Evolutionary conservation across 2,888 invertebrate genomes (phyloP).

Genomic region (Agonopterix subpropinquella): DNA sequence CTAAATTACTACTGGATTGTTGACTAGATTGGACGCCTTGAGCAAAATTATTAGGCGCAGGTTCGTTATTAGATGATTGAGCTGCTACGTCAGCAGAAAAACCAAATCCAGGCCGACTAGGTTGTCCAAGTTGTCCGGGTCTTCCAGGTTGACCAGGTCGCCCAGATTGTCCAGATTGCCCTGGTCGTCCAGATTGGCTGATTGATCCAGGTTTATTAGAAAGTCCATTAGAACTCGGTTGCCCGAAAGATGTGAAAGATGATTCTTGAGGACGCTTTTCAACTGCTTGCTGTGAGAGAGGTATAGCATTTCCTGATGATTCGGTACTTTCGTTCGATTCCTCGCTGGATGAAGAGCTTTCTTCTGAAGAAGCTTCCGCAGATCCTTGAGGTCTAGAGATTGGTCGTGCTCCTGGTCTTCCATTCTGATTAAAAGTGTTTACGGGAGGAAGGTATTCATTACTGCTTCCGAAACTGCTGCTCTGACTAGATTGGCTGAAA

Average conservation of each 20-base stretch:
- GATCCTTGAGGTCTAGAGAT: background rate
- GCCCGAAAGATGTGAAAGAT: conserved; percentile 4
- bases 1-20: conserved; percentile 15
- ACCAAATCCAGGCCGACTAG: conserved; percentile 11
- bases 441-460: conserved; percentile 9
- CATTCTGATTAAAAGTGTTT: background rate
- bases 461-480: conserved; percentile 1
- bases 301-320: background rate
- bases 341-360: background rate
- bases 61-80: conserved; percentile 7
- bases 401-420: conserved; percentile 2
- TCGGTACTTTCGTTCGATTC: background rate
- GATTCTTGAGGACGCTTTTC: background rate
- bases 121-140: too few relatives aligned
- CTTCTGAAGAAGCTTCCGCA: background rate
- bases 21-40: conserved; percentile 15
- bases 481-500: conserved; percentile 1
- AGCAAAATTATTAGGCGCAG: conserved; percentile 14
- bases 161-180: too few relatives aligned
- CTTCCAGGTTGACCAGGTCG: too few relatives aligned
- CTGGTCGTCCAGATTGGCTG: too few relatives aligned
- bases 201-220: too few relatives aligned
- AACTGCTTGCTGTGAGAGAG: conserved; percentile 1
- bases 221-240: conserved; percentile 13
- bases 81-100: conserved; percentile 1